Conservation (phyloP, 2,113 vertebrate genomes). For the Syrrhaptes paradoxus region DNA sequence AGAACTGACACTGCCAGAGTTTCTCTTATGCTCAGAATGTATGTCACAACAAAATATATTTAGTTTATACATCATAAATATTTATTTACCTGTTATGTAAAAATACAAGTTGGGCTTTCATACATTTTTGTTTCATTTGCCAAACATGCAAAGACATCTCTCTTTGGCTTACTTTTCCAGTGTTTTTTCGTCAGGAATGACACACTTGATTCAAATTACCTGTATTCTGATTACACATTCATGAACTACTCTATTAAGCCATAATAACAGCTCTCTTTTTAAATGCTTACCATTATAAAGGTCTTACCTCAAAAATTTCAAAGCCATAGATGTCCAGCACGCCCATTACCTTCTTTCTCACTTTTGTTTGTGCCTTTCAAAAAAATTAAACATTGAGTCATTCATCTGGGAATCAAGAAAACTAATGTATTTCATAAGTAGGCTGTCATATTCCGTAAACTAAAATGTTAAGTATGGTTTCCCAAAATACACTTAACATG, state of each 20-base stretch:
- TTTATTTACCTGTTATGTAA: neutral
- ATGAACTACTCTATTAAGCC: neutral
- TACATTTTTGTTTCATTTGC: neutral
- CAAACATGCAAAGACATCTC: neutral
- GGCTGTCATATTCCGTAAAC: neutral
- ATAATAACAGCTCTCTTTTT: neutral
- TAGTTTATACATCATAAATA: neutral
- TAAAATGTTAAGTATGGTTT: neutral
- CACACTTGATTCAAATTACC: neutral
- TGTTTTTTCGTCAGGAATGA: neutral
- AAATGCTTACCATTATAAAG: neutral
- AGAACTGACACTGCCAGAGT: neutral
- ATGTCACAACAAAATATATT: neutral
- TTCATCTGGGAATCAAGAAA: neutral
- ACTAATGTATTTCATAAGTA: neutral
- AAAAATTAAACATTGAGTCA: neutral
- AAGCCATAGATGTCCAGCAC: conserved; percentile 99
- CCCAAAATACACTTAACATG: neutral
- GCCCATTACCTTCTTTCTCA: conserved; percentile 98
- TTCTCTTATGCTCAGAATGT: neutral
- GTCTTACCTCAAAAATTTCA: conserved; percentile 98
- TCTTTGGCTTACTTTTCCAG: neutral
- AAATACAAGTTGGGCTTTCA: neutral
- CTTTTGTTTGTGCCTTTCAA: conserved; percentile 89
- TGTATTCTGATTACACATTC: neutral